Conservation (phyloP, 2,113 vertebrate species). For the Noturus placidus region DNA sequence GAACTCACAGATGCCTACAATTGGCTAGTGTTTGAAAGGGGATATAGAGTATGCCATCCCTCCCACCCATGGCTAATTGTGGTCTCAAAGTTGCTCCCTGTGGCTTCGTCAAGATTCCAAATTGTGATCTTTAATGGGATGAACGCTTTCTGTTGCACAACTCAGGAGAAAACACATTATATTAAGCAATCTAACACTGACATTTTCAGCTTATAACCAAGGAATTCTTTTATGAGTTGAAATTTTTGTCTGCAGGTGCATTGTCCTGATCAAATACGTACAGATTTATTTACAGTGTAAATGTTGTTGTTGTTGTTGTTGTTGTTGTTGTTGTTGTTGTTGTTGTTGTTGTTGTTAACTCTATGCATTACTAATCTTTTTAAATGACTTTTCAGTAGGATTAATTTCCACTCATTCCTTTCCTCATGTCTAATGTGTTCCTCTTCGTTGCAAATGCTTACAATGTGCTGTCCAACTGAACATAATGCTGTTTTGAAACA, state of each 20-base stretch:
- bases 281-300: not conserved
- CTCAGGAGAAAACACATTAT: not conserved
- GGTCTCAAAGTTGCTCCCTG: not conserved
- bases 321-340: not conserved
- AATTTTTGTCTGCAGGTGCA: not conserved
- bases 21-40: not conserved
- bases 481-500: not conserved
- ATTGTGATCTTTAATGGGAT: not conserved
- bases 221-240: not conserved
- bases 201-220: not conserved
- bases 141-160: not conserved
- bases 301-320: too few species aligned
- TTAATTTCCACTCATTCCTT: constrained; percentile 8
- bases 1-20: not conserved
- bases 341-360: not conserved
- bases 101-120: not conserved
- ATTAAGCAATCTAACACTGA: not conserved
- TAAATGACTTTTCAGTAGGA: not conserved
- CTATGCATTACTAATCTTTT: not conserved
- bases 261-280: not conserved
- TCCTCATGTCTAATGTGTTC: constrained; percentile 1
- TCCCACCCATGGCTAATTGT: not conserved
- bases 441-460: constrained; percentile 2
- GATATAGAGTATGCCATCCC: not conserved
- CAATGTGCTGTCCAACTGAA: not conserved